phyloP scores from a whole-genome alignment of 2,113 vertebrate species.

The Damaliscus lunatus region DNA sequence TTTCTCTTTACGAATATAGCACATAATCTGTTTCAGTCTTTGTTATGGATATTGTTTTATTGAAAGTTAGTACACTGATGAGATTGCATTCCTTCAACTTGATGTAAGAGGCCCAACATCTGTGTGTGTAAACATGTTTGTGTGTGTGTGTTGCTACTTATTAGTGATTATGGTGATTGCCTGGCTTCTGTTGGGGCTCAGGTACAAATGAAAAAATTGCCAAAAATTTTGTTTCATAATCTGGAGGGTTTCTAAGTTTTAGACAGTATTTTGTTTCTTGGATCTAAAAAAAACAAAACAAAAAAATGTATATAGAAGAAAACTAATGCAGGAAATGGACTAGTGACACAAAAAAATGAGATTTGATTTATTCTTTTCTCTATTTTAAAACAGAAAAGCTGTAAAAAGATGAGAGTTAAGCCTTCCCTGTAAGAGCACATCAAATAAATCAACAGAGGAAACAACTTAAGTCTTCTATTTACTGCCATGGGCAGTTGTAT shows the following conservation, averaged over 20 bases:
- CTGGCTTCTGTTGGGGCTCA: neutral
- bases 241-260: neutral
- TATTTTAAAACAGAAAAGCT: slow-evolving; percentile 22
- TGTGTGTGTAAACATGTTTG: neutral
- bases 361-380: neutral
- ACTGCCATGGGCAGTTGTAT: neutral
- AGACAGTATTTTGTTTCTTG: neutral
- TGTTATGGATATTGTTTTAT: neutral
- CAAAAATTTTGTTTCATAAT: neutral
- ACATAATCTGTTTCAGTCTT: neutral
- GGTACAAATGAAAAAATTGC: neutral
- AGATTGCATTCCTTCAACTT: neutral
- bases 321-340: neutral
- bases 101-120: neutral
- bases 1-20: neutral
- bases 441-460: slow-evolving; percentile 48
- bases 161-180: neutral
- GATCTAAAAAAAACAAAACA: neutral
- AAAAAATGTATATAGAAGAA: neutral
- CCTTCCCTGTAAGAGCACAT: neutral
- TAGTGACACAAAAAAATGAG: neutral
- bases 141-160: neutral
- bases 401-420: neutral
- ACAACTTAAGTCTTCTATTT: neutral
- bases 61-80: neutral